Percentiles rank a stretch among this genome's conserved stretches.
phyloP scores from a whole-genome alignment of 2,888 invertebrate genomes.

The Oeneis ivallda region DNA sequence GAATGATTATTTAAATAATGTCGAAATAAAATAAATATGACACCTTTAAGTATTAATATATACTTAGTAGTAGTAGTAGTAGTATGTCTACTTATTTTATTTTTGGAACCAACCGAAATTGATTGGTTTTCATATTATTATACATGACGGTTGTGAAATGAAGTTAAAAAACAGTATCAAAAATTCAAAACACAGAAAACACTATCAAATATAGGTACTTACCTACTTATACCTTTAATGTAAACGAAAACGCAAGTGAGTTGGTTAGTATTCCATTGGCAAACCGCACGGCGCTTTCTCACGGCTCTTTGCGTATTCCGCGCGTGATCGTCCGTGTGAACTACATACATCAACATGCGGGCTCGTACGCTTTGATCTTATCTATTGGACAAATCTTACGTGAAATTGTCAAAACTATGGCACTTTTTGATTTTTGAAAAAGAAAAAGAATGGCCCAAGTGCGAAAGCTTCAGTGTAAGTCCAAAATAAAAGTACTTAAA shows the following conservation, averaged over 20 bases:
- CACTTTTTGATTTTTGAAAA: background rate
- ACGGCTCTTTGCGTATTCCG: conserved; percentile 68
- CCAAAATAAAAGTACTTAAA: too few species aligned
- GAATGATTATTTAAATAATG: too few species aligned
- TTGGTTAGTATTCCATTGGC: conserved; percentile 67
- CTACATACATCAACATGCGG: conserved; percentile 47
- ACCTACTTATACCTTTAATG: background rate
- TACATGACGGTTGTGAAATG: background rate
- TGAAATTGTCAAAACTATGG: conserved; percentile 9
- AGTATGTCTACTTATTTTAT: too few species aligned
- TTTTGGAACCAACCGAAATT: too few species aligned
- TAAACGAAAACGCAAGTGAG: conserved; percentile 70
- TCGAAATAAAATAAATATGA: too few species aligned
- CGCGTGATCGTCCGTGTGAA: conserved; percentile 63
- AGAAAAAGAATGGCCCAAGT: too few species aligned
- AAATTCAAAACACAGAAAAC: too few species aligned
- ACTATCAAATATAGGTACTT: conserved; percentile 33
- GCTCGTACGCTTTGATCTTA: conserved; percentile 30
- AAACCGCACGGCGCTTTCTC: conserved; percentile 69
- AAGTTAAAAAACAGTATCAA: too few species aligned
- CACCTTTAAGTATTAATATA: too few species aligned
- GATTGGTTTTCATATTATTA: too few species aligned
- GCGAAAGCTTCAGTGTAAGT: too few species aligned
- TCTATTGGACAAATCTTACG: conserved; percentile 6
- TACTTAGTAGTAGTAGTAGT: too few species aligned